A percentile compares a stretch with the other conserved stretches of the same genome.
Evolutionary conservation across 1,140 invertebrate genomes (phyloP).

Genomic region (Drosophila parvula): DNA sequence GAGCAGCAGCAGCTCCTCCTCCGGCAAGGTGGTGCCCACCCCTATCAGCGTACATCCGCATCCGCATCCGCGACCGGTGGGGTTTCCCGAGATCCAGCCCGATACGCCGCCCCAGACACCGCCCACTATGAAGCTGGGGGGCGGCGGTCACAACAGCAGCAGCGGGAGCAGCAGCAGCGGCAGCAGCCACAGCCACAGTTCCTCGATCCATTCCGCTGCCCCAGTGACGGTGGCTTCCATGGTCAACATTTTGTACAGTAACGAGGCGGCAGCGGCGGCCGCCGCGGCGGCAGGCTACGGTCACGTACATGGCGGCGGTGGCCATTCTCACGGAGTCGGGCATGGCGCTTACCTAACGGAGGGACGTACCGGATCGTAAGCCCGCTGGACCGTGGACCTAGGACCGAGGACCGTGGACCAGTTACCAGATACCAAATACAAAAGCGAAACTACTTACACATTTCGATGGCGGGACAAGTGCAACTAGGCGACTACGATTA

Average conservation of each 20-base stretch:
- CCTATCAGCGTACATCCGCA: constrained; percentile 73
- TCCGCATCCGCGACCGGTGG: constrained; percentile 84
- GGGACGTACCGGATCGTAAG: constrained; percentile 74
- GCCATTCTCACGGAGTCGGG: constrained; percentile 39
- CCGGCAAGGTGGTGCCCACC: constrained; percentile 73
- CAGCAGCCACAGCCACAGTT: constrained; percentile 55
- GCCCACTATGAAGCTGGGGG: constrained; percentile 93
- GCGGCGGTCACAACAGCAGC: constrained; percentile 42
- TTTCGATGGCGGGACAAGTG: constrained; percentile 63
- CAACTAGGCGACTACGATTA: constrained; percentile 51
- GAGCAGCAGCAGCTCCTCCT: constrained; percentile 32
- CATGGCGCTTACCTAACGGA: constrained; percentile 86
- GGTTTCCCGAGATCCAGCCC: constrained; percentile 93
- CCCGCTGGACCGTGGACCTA: background rate
- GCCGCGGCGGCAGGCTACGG: background rate
- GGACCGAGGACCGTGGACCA: constrained; percentile 31
- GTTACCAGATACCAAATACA: constrained; percentile 61
- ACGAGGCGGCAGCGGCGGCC: constrained; percentile 40
- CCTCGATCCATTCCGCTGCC: constrained; percentile 71
- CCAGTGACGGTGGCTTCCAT: constrained; percentile 85
- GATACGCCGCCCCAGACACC: constrained; percentile 95
- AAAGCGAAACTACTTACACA: constrained; percentile 53
- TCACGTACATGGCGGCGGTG: background rate
- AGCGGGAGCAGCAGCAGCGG: constrained; percentile 36
- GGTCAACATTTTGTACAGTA: constrained; percentile 85